Evolutionary conservation across 1,140 invertebrate genomes (phyloP).

Genomic region (Trachymyrmex septentrionalis): DNA sequence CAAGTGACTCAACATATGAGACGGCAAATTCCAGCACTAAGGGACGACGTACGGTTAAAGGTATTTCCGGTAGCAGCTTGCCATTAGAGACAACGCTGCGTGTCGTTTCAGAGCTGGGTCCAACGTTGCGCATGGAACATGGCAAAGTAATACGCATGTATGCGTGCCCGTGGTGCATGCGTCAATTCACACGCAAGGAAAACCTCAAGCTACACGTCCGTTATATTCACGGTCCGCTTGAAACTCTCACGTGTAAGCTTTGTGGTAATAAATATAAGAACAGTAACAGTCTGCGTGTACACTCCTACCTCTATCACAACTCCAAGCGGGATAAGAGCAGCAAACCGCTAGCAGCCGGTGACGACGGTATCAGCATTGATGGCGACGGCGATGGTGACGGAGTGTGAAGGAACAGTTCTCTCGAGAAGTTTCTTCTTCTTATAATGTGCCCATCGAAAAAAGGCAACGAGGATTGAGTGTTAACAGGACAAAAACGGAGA

Average conservation of each 20-base stretch:
- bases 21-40: conserved; percentile 69
- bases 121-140: conserved; percentile 83
- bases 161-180: conserved; percentile 85
- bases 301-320: conserved; percentile 87
- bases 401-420: neutral
- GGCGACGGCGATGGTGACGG: conserved; percentile 10
- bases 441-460: neutral
- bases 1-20: conserved; percentile 64
- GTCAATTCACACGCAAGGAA: conserved; percentile 85
- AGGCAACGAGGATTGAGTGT: neutral
- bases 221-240: conserved; percentile 85
- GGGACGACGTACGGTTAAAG: conserved; percentile 82
- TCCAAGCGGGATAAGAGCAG: conserved; percentile 83
- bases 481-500: neutral
- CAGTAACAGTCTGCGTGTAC: conserved; percentile 86
- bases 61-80: conserved; percentile 81
- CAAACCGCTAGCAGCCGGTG: conserved; percentile 74
- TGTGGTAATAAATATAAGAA: conserved; percentile 87
- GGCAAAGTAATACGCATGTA: conserved; percentile 85
- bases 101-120: conserved; percentile 83
- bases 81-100: conserved; percentile 84
- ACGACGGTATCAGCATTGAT: neutral
- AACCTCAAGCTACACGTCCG: conserved; percentile 85
- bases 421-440: neutral
- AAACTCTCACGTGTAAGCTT: conserved; percentile 85